Conservation (phyloP, 2,113 vertebrate species). For the Haemorhous mexicanus region DNA sequence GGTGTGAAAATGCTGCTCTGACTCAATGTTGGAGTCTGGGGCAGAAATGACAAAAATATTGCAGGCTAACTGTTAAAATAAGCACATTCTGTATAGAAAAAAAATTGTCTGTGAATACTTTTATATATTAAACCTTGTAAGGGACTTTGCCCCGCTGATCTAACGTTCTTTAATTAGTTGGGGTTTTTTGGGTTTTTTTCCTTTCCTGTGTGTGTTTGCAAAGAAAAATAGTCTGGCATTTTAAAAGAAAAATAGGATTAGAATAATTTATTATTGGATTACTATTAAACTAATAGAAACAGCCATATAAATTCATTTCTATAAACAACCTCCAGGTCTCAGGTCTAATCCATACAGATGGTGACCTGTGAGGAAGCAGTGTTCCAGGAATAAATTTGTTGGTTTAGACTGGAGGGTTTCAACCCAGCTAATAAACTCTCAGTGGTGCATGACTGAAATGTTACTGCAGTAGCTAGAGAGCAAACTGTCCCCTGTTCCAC, state of each 20-base stretch:
- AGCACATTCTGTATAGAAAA: background rate
- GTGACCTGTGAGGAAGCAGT: background rate
- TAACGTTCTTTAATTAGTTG: background rate
- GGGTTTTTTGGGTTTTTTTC: background rate
- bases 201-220: background rate
- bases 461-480: background rate
- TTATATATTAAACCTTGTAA: background rate
- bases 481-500: background rate
- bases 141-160: background rate
- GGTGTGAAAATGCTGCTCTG: background rate
- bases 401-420: background rate
- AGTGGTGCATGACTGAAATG: background rate
- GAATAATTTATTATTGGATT: conserved; percentile 9
- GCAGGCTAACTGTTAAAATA: background rate
- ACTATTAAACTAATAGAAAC: background rate
- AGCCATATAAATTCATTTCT: background rate
- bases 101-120: background rate
- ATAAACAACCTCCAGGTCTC: background rate
- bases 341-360: background rate
- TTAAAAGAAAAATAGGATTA: background rate
- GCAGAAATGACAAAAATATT: background rate
- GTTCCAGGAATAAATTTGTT: background rate
- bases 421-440: background rate
- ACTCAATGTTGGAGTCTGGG: background rate
- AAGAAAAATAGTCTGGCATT: background rate